Evolutionary conservation across 2,888 invertebrate genomes (phyloP).

Genomic region (Nephrotoma guestfalica): DNA sequence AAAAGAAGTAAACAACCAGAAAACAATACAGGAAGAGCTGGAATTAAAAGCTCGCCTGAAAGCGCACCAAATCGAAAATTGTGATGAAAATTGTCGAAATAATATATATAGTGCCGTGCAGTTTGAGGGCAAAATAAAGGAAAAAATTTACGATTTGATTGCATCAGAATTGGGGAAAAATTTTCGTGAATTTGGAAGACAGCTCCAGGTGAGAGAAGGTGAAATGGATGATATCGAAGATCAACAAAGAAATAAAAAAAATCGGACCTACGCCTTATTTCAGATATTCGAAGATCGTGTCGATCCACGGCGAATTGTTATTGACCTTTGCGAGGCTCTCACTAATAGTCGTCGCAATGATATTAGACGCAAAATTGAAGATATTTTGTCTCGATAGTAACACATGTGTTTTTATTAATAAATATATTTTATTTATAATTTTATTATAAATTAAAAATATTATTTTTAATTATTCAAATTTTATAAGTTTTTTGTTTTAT

Average conservation of each 20-base stretch:
- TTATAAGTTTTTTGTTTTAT: neutral
- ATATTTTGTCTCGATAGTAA: neutral
- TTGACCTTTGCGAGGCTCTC: neutral
- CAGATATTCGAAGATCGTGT: conserved; percentile 22
- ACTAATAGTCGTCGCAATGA: conserved; percentile 19
- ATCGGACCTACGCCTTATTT: conserved; percentile 21
- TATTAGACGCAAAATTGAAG: conserved; percentile 13
- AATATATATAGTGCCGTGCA: neutral
- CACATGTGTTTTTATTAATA: neutral
- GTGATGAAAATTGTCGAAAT: neutral
- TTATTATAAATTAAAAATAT: neutral
- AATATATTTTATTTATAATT: neutral
- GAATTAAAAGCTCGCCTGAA: neutral
- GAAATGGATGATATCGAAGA: conserved; percentile 23
- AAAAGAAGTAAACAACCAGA: neutral
- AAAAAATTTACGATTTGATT: conserved; percentile 20
- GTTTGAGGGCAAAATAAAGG: neutral
- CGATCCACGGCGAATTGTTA: conserved; percentile 15
- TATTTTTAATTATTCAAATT: neutral
- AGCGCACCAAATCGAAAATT: neutral
- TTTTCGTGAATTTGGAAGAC: conserved; percentile 26
- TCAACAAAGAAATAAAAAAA: conserved; percentile 20
- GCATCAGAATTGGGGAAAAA: conserved; percentile 23
- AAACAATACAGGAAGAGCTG: neutral
- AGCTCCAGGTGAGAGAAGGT: conserved; percentile 20